phyloP scores from a whole-genome alignment of 2,888 invertebrate genomes.

The Polymixis flavicincta region DNA sequence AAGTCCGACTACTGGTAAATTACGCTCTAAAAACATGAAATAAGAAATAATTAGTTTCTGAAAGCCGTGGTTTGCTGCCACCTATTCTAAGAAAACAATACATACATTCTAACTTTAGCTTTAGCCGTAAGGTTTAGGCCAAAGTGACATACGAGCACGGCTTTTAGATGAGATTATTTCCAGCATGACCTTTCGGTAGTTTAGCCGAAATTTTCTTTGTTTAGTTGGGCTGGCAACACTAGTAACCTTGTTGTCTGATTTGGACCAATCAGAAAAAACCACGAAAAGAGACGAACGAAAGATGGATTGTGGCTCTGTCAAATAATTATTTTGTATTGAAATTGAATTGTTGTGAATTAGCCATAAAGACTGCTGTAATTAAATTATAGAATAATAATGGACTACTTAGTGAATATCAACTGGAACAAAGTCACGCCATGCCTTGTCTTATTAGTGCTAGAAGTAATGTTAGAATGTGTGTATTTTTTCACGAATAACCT shows the following conservation, averaged over 20 bases:
- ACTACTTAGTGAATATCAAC: slow-evolving; percentile 89
- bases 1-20: no score
- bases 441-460: slow-evolving; percentile 92
- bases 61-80: no score
- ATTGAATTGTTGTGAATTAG: slow-evolving; percentile 76
- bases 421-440: slow-evolving; percentile 93
- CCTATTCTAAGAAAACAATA: no score
- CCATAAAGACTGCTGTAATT: slow-evolving; percentile 76
- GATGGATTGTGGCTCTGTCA: slow-evolving; percentile 87
- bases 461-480: slow-evolving; percentile 93
- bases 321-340: slow-evolving; percentile 85
- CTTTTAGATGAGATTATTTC: no score
- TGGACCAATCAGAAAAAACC: slow-evolving; percentile 90
- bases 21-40: no score
- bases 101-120: no score
- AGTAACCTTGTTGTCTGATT: slow-evolving; percentile 78
- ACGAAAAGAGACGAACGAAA: slow-evolving; percentile 89
- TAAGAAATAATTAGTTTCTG: no score
- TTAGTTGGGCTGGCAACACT: background rate
- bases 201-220: background rate
- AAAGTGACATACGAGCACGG: no score
- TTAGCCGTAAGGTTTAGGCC: no score
- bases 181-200: no score
- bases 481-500: slow-evolving; percentile 71
- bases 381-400: slow-evolving; percentile 85